Evolutionary conservation across 2,797 vertebrate species (phyloP).

Genomic region (Tachyglossus aculeatus): DNA sequence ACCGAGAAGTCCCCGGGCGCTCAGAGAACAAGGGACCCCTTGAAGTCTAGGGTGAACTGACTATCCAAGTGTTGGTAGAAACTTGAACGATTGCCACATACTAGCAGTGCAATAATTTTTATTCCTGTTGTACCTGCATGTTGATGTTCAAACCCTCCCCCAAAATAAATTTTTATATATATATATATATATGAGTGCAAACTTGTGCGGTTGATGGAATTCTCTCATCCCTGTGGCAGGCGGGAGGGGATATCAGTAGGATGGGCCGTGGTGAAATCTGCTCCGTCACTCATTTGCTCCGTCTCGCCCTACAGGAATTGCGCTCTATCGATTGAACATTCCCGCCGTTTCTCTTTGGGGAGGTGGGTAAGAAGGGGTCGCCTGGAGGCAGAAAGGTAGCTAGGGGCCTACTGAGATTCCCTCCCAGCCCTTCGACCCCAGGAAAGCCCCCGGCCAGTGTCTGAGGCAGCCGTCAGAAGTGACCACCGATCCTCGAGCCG

Average conservation of each 20-base stretch:
- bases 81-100: constrained; percentile 73
- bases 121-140: constrained; percentile 89
- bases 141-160: constrained; percentile 83
- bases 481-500: too few relatives aligned
- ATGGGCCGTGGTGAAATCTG: not conserved
- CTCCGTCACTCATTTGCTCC: too few relatives aligned
- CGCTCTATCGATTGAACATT: too few relatives aligned
- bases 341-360: not conserved
- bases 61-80: constrained; percentile 72
- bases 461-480: too few relatives aligned
- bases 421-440: not conserved
- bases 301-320: too few relatives aligned
- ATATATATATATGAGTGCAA: constrained; percentile 54
- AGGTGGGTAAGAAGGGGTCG: not conserved
- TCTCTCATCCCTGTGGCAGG: not conserved
- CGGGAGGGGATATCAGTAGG: not conserved
- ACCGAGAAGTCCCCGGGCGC: constrained; percentile 54
- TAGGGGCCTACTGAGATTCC: too few relatives aligned
- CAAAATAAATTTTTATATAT: constrained; percentile 82
- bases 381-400: not conserved
- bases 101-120: constrained; percentile 89
- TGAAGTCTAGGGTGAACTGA: constrained; percentile 62
- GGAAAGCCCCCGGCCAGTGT: too few relatives aligned
- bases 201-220: not conserved
- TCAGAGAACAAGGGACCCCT: too few relatives aligned